phyloP scores from a whole-genome alignment of 2,113 vertebrate species.

The Gopherus flavomarginatus region DNA sequence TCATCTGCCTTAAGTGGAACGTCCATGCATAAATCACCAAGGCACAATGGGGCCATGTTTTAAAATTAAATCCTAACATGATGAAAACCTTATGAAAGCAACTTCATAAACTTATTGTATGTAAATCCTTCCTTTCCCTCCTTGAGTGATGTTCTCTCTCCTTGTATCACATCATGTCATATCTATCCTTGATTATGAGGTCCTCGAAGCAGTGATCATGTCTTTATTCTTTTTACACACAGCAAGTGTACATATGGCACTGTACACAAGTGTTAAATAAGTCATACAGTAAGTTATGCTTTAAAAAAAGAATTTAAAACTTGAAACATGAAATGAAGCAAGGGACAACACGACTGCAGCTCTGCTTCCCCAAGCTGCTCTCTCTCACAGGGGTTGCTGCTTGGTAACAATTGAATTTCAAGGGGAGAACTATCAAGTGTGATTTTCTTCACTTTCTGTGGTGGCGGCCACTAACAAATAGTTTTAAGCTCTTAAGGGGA shows the following conservation, averaged over 20 bases:
- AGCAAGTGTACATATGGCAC: background rate
- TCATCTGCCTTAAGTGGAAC: rapidly evolving
- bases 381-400: background rate
- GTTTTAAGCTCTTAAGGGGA: background rate
- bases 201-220: background rate
- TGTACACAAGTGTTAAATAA: background rate
- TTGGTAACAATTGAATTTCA: background rate
- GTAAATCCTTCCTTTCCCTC: background rate
- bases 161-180: background rate
- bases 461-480: background rate
- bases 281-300: background rate
- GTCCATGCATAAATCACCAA: rapidly evolving
- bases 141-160: background rate
- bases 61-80: background rate
- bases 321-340: background rate
- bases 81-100: rapidly evolving
- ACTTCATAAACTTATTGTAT: background rate
- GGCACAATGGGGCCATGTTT: rapidly evolving
- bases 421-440: background rate
- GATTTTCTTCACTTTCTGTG: background rate
- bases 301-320: background rate
- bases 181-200: background rate
- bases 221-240: background rate
- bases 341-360: rapidly evolving
- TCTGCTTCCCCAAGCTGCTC: background rate